These are phyloP conservation scores for Sylvia borin DNA, from an alignment of 2,797 vertebrate genomes.

Conservation along the genomic window DNA sequence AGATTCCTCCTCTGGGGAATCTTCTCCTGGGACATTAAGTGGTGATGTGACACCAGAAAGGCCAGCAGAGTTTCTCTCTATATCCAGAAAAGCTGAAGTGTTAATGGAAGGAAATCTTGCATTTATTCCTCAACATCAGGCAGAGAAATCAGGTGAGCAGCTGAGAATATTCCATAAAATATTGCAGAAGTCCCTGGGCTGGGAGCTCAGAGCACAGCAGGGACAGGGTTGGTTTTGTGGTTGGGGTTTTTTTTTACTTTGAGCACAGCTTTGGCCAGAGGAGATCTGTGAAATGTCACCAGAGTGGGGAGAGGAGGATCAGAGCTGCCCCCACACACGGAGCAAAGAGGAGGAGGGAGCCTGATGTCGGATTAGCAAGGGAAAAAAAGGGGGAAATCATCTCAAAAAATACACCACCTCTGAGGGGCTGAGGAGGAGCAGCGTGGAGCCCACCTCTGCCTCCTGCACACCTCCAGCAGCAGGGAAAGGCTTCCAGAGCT, in stretches of 20 bases:
- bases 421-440: neutral
- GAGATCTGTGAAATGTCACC: neutral
- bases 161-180: neutral
- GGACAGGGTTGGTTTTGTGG: neutral
- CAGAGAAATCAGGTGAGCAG: neutral
- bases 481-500: neutral
- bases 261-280: neutral
- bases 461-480: neutral
- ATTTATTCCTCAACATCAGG: neutral
- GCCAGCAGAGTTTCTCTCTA: neutral
- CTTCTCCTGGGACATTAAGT: neutral
- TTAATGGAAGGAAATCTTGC: neutral
- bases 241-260: neutral
- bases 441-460: neutral
- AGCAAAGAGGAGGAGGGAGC: neutral
- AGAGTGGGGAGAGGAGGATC: neutral
- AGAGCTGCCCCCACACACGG: neutral
- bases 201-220: neutral
- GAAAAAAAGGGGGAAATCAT: neutral
- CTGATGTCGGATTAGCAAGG: neutral
- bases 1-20: neutral
- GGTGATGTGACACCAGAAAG: neutral
- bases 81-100: neutral
- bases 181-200: neutral
- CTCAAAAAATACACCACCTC: neutral